These are phyloP conservation scores for Brachyistius frenatus DNA, from an alignment of 2,113 vertebrate species.

Conservation along the genomic window DNA sequence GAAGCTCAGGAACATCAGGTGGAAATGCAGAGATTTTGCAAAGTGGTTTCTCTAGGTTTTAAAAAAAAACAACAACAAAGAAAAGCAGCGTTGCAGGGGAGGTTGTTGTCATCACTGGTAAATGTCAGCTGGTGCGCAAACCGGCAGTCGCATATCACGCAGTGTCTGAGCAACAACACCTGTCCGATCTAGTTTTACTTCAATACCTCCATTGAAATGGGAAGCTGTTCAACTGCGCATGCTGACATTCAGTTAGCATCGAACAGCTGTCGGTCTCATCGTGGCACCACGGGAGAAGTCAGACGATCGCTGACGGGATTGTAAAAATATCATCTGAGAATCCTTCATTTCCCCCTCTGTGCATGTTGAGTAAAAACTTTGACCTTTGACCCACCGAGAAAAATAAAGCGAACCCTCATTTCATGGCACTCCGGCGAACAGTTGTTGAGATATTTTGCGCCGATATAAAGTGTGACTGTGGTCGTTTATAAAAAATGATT, in stretches of 20 bases:
- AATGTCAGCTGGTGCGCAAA: background rate
- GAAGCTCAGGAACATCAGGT: conserved; percentile 41
- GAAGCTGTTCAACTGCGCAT: background rate
- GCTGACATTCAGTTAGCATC: background rate
- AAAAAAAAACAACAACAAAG: background rate
- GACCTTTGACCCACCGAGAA: too few relatives aligned
- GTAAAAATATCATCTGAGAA: too few relatives aligned
- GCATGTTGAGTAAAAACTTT: too few relatives aligned
- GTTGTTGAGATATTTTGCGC: background rate
- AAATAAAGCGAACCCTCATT: too few relatives aligned
- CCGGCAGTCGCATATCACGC: too few relatives aligned
- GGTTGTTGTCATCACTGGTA: conserved; percentile 3
- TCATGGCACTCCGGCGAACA: background rate
- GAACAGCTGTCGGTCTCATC: background rate
- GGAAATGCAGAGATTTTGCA: conserved; percentile 21
- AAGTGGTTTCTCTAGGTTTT: conserved; percentile 25
- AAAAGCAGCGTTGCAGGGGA: background rate
- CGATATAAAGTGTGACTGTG: background rate
- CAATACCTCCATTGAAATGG: background rate
- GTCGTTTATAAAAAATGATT: background rate
- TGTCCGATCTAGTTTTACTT: background rate
- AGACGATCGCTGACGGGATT: too few relatives aligned
- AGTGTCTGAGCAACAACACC: too few relatives aligned
- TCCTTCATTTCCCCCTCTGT: too few relatives aligned
- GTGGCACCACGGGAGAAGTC: too few relatives aligned